Evolutionary conservation across 2,888 invertebrate genomes (phyloP), one percentile per base, ranked within the genome.

Genomic region (Leptogaster cylindrica): DNA sequence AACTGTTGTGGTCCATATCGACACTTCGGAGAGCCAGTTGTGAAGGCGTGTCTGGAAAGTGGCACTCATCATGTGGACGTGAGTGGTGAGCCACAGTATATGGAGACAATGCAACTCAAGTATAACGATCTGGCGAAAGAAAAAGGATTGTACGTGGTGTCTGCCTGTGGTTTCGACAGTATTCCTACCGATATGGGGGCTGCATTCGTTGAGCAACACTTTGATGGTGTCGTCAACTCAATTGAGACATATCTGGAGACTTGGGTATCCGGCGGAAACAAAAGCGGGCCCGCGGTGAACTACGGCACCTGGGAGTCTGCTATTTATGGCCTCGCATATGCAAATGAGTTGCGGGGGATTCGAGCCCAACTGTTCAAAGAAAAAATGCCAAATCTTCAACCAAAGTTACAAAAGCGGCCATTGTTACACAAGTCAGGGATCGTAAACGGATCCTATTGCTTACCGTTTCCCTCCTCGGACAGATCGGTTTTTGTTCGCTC

Each of bases 1-100:
- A 98, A 97, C 81, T 94, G 94, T 80, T 93, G 95, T 73, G 98
- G 98, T 0, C 98, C 97, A 0, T 93, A 89, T 78, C 83, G 88
- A 12, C 88, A 94, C 76, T 92, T 87, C 80, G 98, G 98, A 1
- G 95, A 96, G 78, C 86, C 89, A 2, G 93, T 97, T 4, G 90
- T 98, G 0, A 88, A 88, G 73, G 95, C 97, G 0, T 97, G 95
- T 72, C 85, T 95, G 18, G 89, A 89, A 66, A 85, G 87, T 50
- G 87, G 88, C 66, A 87, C 96, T 0, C 89, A 93, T 82, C 92
- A 97, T 76, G 88, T 99, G 6, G 98, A 98, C 79, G 90, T 98
- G 33, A 92, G 90, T 75, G 97, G 96, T 4, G 97, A 98, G 78
- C 92, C 96, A 0, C 82, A 92, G 88, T 95, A 87, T 77, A 88